Evolutionary conservation across 2,797 vertebrate species (phyloP), one percentile per base, ranked within the genome.

Genomic region (Rhinatrema bivittatum): DNA sequence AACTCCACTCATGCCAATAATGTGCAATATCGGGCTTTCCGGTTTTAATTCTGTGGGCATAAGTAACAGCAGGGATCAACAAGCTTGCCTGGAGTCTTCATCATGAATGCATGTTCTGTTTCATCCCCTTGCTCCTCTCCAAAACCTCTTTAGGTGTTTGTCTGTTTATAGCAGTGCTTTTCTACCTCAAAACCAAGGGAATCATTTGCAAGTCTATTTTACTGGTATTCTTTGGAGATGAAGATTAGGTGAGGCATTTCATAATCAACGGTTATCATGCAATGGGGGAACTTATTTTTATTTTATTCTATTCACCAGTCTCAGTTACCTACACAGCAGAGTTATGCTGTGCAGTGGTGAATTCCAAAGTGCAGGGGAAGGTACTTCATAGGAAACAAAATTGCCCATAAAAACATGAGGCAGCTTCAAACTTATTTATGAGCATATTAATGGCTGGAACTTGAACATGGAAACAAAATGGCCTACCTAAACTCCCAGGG

Each of bases 221-320:
- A 27, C 14, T 25, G 9, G 25, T 1, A 0, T 18, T 32, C 4
- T 17, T 4, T 8, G 4, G 12, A 3, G 16, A 22, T 16, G 44
- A 32, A 48, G 51, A 53, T 33, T 8, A 46, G 10, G 4, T 42
- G 25, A 2, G 3, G 16, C 10, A 31, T 20, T 46, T 27, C 49
- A 56, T 31, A 56, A 46, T 35, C 35, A 32, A 27, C 21, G 18
- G 33, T 2, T 7, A 19, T 39, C 44, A 29, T 26, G 39, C 7
- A 17, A n/a, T n/a, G n/a, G n/a, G n/a, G n/a, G n/a, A n/a, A n/a
- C n/a, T n/a, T n/a, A n/a, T n/a, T 19, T 42, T 23, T 27, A 42
- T 47, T 15, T 20, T 50, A 2, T 13, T 44, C 26, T 24, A 52
- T 9, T 1, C 42, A 25, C 36, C 46, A 50, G 43, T 45, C 35